Conservation (phyloP, 2,797 vertebrate species). For the Ibycter americanus region DNA sequence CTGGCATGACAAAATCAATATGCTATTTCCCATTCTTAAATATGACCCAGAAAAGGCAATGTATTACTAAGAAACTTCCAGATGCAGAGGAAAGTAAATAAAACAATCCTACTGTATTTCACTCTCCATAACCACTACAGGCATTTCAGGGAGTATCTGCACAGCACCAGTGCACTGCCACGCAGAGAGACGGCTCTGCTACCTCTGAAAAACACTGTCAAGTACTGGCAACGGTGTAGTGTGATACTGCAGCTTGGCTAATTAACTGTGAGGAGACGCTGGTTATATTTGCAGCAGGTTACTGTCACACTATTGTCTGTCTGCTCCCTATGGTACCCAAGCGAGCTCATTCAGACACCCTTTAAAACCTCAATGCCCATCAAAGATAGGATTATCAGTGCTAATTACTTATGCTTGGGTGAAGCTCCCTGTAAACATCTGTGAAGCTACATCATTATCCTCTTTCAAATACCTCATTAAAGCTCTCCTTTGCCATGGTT, state of each 20-base stretch:
- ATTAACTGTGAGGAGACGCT: neutral
- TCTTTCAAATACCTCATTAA: neutral
- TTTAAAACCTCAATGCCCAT: neutral
- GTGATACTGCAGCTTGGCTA: neutral
- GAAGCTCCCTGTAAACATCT: neutral
- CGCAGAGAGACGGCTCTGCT: neutral
- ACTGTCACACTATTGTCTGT: neutral
- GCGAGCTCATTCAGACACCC: neutral
- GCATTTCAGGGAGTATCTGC: neutral
- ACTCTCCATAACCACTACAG: neutral
- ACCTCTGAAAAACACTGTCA: neutral
- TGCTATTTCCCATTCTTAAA: slow-evolving; percentile 60
- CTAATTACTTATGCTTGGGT: neutral
- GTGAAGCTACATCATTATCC: neutral
- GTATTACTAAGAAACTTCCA: slow-evolving; percentile 48
- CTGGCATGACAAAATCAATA: slow-evolving; percentile 62
- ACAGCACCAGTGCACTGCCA: too few relatives aligned
- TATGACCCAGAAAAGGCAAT: slow-evolving; percentile 48
- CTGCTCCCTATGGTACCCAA: neutral
- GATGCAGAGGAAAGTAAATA: slow-evolving; percentile 34
- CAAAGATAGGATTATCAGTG: neutral
- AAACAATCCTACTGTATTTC: neutral
- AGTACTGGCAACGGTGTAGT: neutral
- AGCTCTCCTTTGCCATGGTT: neutral
- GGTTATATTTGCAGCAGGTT: neutral